Evolutionary conservation across 2,888 invertebrate species (phyloP), one percentile per base, ranked within the genome.

Genomic region (Callimorpha dominula): DNA sequence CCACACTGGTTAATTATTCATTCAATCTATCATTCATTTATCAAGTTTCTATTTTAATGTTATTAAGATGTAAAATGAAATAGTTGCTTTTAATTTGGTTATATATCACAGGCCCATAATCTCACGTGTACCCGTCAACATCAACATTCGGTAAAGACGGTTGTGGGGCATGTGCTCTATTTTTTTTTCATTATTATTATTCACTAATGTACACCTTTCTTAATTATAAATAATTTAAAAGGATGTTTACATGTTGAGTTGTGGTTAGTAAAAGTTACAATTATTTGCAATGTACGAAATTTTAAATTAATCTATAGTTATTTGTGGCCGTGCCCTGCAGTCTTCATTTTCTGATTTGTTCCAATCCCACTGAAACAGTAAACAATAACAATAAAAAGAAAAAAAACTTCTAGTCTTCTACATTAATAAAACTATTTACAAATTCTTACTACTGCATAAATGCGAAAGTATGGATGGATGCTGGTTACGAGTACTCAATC

Each of bases 81-180:
- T 11, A 57, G 20, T 57, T n/a, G n/a, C 31, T 31, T 31, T 31
- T 31, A 43, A 8, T 40, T 67, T 46, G 17, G 73, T 77, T 31
- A 42, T 31, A 42, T 40, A 73, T 72, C 68, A 42, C 52, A 7
- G 8, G 31, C 5, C 50, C 5, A 43, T 15, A 31, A 69, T 42
- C 69, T 65, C 79, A 46, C 68, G 82, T 79, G 70, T 40, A 71
- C 9, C 54, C 4, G 0, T 6, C 17, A 7, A 57, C 54, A 12
- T 57, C 71, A 80, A 81, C 82, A 85, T 79, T 80, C 80, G 82
- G 77, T 46, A 60, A 68, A 67, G 79, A 79, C 86, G 82, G 82
- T 85, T 86, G 83, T 79, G 67, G 69, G 74, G 79, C 86, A 86
- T 87, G 85, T 85, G 86, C 80, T 73, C 81, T 76, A 66, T 73